Percentiles rank a stretch among this genome's conserved stretches.
Evolutionary conservation across 2,113 vertebrate genomes (phyloP).

Genomic region (Pachycephala philippinensis): DNA sequence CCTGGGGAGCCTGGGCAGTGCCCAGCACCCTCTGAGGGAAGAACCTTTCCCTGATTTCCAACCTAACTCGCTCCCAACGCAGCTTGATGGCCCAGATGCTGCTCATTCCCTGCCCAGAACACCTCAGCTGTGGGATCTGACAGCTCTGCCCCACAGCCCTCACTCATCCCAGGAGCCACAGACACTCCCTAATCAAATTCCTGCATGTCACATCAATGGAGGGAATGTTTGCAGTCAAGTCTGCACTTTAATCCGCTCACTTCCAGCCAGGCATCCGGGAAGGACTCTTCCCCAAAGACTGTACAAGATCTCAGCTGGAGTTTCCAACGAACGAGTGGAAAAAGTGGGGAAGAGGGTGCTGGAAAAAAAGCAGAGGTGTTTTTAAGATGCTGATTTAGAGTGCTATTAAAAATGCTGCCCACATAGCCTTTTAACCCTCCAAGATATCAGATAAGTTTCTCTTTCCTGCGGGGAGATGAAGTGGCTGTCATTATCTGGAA

Average conservation of each 20-base stretch:
- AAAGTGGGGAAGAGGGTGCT: not conserved
- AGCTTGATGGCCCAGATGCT: no score
- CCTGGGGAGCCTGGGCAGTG: accelerated
- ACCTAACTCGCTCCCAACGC: accelerated
- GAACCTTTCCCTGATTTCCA: not conserved
- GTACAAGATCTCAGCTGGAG: not conserved
- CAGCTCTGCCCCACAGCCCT: not conserved
- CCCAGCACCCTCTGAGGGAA: no score
- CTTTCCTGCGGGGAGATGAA: conserved; percentile 88
- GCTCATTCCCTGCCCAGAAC: not conserved
- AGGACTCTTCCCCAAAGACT: not conserved
- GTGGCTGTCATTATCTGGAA: conserved; percentile 98
- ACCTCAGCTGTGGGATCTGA: not conserved
- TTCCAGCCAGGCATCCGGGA: not conserved
- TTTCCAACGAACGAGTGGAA: not conserved
- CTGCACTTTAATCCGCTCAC: not conserved
- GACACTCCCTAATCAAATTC: not conserved
- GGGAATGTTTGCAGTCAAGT: not conserved
- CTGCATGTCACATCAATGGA: not conserved
- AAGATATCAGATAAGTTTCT: conserved; percentile 98
- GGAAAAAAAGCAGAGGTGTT: conserved; percentile 59
- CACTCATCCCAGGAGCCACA: not conserved
- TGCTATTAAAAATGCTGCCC: conserved; percentile 90
- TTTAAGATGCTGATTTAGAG: conserved; percentile 76
- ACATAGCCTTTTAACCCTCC: conserved; percentile 91